These are phyloP conservation scores for Gymnorhina tibicen DNA, from an alignment of 2,113 vertebrate genomes.

Conservation along the genomic window DNA sequence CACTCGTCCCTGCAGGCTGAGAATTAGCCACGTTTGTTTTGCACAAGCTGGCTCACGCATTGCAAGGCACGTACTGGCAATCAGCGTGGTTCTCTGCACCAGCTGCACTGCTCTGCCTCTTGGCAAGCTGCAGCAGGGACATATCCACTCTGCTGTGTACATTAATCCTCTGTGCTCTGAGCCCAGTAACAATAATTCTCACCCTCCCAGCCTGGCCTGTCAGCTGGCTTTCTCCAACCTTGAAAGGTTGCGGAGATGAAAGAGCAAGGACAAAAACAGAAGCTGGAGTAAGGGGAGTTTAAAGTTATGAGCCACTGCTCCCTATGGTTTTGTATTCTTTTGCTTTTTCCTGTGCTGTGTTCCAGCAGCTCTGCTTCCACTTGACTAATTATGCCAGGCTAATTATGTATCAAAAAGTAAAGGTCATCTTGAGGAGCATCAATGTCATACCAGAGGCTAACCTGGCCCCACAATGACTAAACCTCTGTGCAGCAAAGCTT, in stretches of 20 bases:
- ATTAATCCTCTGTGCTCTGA: neutral
- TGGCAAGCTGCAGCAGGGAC: neutral
- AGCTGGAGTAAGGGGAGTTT: neutral
- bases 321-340: neutral
- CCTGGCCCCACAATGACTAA: neutral
- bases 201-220: neutral
- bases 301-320: neutral
- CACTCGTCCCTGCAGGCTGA: neutral
- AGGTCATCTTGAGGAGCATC: neutral
- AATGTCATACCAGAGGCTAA: neutral
- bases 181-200: neutral
- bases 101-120: neutral
- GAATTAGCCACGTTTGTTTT: neutral
- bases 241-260: neutral
- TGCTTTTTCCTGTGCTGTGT: neutral
- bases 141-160: fast-evolving
- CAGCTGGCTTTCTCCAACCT: neutral
- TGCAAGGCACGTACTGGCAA: neutral
- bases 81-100: neutral
- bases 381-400: neutral
- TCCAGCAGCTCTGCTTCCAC: neutral
- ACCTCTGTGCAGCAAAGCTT: neutral
- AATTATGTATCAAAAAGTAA: neutral
- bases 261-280: neutral
- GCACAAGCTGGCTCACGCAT: neutral